Evolutionary conservation across 2,797 vertebrate species (phyloP), one percentile per base, ranked within the genome.

Genomic region (Furcifer pardalis): DNA sequence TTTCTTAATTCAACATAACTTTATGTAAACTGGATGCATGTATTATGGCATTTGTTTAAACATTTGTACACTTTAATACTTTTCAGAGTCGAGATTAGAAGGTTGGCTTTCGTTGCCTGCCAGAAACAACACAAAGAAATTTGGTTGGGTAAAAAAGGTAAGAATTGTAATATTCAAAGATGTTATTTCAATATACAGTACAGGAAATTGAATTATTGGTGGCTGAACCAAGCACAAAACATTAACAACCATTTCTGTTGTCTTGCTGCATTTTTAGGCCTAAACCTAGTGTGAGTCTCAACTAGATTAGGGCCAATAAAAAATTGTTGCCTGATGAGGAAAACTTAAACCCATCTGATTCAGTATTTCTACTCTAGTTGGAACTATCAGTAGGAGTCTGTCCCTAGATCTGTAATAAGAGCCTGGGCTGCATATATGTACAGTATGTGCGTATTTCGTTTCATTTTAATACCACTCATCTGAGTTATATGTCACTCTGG

Each of bases 121-220:
- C 35, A 96, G 98, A 89, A 99, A 99, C 93, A 99, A 99, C 95
- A 99, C 98, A 77, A 99, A 99, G 94, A 99, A 98, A 92, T 99
- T 99, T 92, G 97, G 98, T 82, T 99, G 99, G 99, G 97, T 97
- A 93, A 98, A 96, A 93, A 99, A 99, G 97, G 99, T 99, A 92
- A 89, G 65, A 84, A 88, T 86, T 62, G 0, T 25, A 81, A 69
- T 46, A 72, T 78, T 27, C 32, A 0, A 69, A 13, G 6, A 30
- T 76, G n/a, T 74, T 86, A 1, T 56, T 90, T 71, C 65, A 32
- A 37, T 42, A 62, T 44, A 37, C 8, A 44, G 4, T 9, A 37
- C 8, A 44, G 4, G 7, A 10, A 37, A 27, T 7, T 76, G 46
- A 74, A 7, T 44, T 49, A 81, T 56, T 87, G 89, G 76, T 81